Evolutionary conservation across 1,140 invertebrate genomes (phyloP), one percentile per base, ranked within the genome.

Genomic region (Eumaeus atala): DNA sequence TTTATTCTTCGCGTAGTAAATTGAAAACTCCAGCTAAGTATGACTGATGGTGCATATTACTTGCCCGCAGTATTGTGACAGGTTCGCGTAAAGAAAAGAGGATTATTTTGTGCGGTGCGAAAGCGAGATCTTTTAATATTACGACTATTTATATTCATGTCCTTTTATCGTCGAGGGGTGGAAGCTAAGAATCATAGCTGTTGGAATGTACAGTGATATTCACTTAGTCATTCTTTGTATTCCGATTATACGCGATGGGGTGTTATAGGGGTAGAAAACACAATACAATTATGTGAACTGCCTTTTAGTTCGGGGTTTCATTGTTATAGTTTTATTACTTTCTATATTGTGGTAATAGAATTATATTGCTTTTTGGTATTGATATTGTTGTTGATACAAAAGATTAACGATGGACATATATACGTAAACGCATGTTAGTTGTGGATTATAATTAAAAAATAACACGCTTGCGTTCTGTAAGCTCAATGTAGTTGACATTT

Each of bases 1-100:
- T 83, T 77, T 80, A 83, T 83, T 85, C 76, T 70, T 66, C 69
- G 55, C 42, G 56, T 57, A 70, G 74, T 77, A 85, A 85, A 85
- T 85, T 85, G 82, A 85, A 85, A 85, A 84, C 72, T 77, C 74
- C 60, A 70, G 66, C 75, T 85, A 85, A 85, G 82, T 80, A 85
- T 83, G 79, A 85, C 74, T 75, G 82, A 85, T 85, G 77, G 66
- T 75, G 66, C 66, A 74, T 73, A 85, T 85, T 80, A 85, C 74
- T 84, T 72, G 76, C 37, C 67, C 70, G 56, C 72, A 66, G 69
- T 66, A 74, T 68, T 74, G 61, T 72, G 81, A 84, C 82, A 82
- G 70, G 72, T 75, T 66, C 64, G 66, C 72, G 68, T 67, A 72
- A 78, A 80, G 70, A 75, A 84, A 80, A 81, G 74, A 74, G 74